A percentile compares a stretch with the other conserved stretches of the same genome.
Conservation (phyloP, 2,797 vertebrate genomes). For the Lutjanus campechanus region DNA sequence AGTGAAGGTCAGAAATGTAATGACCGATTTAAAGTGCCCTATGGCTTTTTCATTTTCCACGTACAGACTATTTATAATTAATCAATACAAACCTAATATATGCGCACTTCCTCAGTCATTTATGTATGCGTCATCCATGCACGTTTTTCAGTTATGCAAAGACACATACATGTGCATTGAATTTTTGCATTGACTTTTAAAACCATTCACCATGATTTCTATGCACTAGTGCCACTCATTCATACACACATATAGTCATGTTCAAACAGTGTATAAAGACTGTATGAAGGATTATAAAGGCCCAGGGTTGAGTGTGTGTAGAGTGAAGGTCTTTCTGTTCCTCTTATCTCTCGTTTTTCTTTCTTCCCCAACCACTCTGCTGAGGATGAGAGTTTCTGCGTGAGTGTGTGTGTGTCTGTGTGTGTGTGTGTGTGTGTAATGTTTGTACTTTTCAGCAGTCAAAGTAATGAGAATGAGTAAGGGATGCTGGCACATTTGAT, state of each 20-base stretch:
- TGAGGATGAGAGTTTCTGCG: conserved; percentile 1
- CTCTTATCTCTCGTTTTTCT: conserved; percentile 9
- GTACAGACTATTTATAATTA: background rate
- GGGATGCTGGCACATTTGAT: background rate
- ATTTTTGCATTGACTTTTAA: background rate
- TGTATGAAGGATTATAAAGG: conserved; percentile 29
- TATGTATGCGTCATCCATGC: background rate
- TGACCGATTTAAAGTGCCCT: background rate
- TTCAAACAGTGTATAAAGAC: background rate
- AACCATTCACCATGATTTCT: conserved; percentile 27
- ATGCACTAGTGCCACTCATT: conserved; percentile 8
- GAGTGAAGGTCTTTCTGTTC: conserved; percentile 32
- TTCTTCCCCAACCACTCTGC: background rate
- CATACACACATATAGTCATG: background rate
- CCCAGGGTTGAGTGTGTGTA: conserved; percentile 11
- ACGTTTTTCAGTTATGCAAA: background rate
- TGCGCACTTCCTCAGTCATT: background rate
- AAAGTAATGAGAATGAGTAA: conserved; percentile 15
- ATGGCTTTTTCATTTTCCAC: conserved; percentile 3
- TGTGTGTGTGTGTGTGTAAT: background rate
- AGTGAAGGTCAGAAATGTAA: conserved; percentile 15
- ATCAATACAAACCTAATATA: conserved; percentile 1
- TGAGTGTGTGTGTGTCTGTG: background rate
- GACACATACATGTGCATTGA: background rate
- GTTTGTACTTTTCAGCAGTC: conserved; percentile 4